A percentile compares a stretch with the other conserved stretches of the same genome.
phyloP scores from a whole-genome alignment of 1,140 invertebrate species.

The Sipha flava region DNA sequence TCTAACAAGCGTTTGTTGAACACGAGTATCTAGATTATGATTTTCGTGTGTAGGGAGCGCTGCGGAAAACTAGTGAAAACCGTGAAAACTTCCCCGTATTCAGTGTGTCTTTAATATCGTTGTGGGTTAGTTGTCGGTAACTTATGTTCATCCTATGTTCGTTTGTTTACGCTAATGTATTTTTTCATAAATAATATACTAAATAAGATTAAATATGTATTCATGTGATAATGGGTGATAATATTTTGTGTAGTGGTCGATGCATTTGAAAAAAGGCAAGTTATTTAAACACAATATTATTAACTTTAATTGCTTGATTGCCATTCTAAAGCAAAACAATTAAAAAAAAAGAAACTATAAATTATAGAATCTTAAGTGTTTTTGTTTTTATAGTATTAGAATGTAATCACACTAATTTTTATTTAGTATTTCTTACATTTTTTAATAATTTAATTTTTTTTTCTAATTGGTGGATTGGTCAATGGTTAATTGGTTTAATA shows the following conservation, averaged over 20 bases:
- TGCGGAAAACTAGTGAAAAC: constrained; percentile 11
- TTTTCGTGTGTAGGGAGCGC: not conserved
- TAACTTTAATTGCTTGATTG: too few relatives aligned
- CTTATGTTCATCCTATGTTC: not conserved
- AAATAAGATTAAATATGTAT: not conserved
- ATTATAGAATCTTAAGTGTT: too few relatives aligned
- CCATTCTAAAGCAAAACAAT: too few relatives aligned
- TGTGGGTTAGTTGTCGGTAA: not conserved
- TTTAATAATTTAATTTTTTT: too few relatives aligned
- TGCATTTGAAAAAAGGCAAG: not conserved
- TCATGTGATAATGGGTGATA: not conserved
- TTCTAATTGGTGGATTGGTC: too few relatives aligned
- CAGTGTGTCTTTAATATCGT: constrained; percentile 1
- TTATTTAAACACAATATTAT: not conserved
- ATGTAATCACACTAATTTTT: too few relatives aligned
- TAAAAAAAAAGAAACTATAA: too few relatives aligned
- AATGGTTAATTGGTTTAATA: too few relatives aligned
- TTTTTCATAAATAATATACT: not conserved
- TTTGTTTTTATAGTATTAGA: too few relatives aligned
- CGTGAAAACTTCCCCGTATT: not conserved
- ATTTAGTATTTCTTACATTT: too few relatives aligned
- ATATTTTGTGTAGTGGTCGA: not conserved
- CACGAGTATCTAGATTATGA: not conserved
- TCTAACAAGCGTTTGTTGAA: not conserved
- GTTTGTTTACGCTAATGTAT: not conserved